phyloP scores from a whole-genome alignment of 1,140 invertebrate species.

The Nomia melanderi region DNA sequence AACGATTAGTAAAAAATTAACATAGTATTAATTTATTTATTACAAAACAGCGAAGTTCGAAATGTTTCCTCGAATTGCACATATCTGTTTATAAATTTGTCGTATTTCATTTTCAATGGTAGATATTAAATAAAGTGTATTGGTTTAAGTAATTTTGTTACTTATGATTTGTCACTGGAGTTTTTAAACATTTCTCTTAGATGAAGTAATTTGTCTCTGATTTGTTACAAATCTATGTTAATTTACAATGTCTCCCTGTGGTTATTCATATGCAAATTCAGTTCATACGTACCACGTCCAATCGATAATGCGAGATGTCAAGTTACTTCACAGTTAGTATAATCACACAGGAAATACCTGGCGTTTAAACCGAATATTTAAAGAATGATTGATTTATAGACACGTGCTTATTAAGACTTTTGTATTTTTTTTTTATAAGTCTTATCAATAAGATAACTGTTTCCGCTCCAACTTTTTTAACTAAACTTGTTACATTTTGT shows the following conservation, averaged over 20 bases:
- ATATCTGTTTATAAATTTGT: too few species aligned
- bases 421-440: not conserved
- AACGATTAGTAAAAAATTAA: too few species aligned
- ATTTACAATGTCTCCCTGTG: not conserved
- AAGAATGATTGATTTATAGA: conserved; percentile 4
- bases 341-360: not conserved
- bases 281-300: not conserved
- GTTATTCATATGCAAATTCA: conserved; percentile 2
- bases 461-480: not conserved
- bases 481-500: not conserved
- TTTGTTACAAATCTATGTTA: conserved; percentile 1
- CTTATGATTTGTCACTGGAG: not conserved
- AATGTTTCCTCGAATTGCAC: too few species aligned
- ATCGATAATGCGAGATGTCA: not conserved
- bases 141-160: not conserved
- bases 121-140: not conserved
- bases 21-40: too few species aligned
- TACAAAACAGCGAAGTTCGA: too few species aligned
- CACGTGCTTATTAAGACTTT: not conserved
- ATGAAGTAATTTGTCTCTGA: not conserved
- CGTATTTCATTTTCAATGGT: not conserved
- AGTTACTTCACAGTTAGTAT: conserved; percentile 1
- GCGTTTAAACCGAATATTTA: not conserved
- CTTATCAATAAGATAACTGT: not conserved
- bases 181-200: not conserved